Conservation (phyloP, 2,797 vertebrate species). For the Botia kubotai region DNA sequence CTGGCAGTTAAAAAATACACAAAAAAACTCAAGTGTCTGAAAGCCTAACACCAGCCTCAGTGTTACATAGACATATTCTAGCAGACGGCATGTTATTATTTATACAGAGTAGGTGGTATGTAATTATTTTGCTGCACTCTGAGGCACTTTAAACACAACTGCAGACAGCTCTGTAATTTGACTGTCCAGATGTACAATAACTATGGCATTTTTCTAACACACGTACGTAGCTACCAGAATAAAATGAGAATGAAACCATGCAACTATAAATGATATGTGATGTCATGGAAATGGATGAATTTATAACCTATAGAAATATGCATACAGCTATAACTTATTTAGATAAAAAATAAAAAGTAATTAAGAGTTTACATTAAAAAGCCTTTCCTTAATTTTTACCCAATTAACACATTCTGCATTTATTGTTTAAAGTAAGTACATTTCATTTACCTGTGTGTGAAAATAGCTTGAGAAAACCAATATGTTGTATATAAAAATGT, state of each 20-base stretch:
- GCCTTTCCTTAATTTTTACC: not conserved
- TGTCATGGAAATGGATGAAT: slow-evolving; percentile 3
- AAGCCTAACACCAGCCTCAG: not conserved
- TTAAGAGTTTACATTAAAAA: not conserved
- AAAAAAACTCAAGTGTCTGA: not conserved
- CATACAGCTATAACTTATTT: not conserved
- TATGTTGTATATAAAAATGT: not conserved
- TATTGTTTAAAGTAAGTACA: not conserved
- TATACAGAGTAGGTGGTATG: slow-evolving; percentile 27
- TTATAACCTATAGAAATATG: not conserved
- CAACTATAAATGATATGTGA: slow-evolving; percentile 9
- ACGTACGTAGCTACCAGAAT: not conserved
- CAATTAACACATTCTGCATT: not conserved
- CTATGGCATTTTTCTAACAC: slow-evolving; percentile 6
- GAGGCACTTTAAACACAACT: slow-evolving; percentile 27
- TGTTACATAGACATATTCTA: slow-evolving; percentile 5
- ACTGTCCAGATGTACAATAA: slow-evolving; percentile 30
- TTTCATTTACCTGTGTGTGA: not conserved
- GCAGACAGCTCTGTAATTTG: slow-evolving; percentile 30
- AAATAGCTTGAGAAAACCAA: not conserved
- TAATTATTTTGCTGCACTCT: slow-evolving; percentile 34
- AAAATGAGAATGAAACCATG: not conserved
- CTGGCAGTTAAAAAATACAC: slow-evolving; percentile 10
- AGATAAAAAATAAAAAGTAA: not conserved
- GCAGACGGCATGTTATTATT: slow-evolving; percentile 30